Evolutionary conservation across 2,888 invertebrate species (phyloP).

Genomic region (Conus canariensis): DNA sequence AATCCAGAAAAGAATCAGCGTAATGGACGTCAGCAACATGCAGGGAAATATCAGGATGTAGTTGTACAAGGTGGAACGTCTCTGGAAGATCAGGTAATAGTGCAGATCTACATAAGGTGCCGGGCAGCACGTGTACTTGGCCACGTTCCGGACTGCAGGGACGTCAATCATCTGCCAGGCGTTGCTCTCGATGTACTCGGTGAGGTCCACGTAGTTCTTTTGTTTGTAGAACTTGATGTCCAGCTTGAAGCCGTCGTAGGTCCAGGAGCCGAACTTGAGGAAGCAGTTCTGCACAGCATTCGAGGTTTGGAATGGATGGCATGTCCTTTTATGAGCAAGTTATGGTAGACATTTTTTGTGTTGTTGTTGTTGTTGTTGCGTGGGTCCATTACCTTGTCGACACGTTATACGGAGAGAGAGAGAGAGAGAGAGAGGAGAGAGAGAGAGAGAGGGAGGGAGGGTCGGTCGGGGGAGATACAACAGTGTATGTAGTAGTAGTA

Average conservation of each 20-base stretch:
- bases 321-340: no score
- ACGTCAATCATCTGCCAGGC: constrained; percentile 76
- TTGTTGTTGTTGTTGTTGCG: no score
- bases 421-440: no score
- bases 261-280: constrained; percentile 78
- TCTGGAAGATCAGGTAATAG: constrained; percentile 70
- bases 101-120: constrained; percentile 74
- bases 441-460: no score
- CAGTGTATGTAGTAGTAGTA: constrained; percentile 4
- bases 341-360: no score
- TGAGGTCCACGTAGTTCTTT: constrained; percentile 62
- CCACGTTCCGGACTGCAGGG: constrained; percentile 60
- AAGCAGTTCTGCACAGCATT: constrained; percentile 69
- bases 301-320: no score
- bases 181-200: constrained; percentile 76
- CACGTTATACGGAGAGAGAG: no score
- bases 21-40: constrained; percentile 77
- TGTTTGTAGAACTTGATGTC: constrained; percentile 66
- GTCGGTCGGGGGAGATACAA: no score
- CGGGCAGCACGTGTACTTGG: constrained; percentile 72
- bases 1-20: constrained; percentile 79
- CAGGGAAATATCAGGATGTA: constrained; percentile 79
- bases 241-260: constrained; percentile 74
- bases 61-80: constrained; percentile 76
- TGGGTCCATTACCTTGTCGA: no score